Evolutionary conservation across 2,113 vertebrate genomes (phyloP).

Genomic region (Pachycephala philippinensis): DNA sequence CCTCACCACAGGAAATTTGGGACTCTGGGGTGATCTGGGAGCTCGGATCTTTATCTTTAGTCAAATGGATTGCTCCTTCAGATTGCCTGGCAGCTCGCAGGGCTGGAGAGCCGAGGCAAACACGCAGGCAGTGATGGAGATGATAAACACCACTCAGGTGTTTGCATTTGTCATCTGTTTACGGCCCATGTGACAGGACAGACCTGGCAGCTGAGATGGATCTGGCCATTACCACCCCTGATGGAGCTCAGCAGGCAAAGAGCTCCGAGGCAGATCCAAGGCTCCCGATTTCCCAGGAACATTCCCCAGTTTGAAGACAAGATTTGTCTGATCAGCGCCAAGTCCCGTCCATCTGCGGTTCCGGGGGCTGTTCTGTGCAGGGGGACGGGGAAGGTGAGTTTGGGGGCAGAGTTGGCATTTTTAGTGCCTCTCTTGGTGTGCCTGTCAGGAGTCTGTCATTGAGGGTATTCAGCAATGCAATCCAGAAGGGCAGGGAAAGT

Average conservation of each 20-base stretch:
- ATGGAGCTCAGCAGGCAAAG: not conserved
- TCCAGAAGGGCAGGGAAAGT: fast-evolving
- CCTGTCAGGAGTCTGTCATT: not conserved
- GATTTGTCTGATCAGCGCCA: not conserved
- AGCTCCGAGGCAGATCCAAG: not conserved
- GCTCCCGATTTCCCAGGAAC: not conserved
- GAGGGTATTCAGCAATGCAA: not conserved
- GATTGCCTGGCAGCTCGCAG: not conserved
- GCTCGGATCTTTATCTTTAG: not conserved
- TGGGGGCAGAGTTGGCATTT: fast-evolving
- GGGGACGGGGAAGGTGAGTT: not conserved
- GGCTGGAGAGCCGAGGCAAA: not conserved
- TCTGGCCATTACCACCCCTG: not conserved
- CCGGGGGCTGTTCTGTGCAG: not conserved
- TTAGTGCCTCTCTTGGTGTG: not conserved
- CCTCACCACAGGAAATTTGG: not conserved
- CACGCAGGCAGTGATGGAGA: constrained; percentile 13
- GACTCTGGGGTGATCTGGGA: not conserved
- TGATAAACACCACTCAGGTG: constrained; percentile 14
- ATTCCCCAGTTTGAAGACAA: not conserved
- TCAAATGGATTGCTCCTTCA: not conserved
- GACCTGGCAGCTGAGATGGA: constrained; percentile 8
- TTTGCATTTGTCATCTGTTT: constrained; percentile 41
- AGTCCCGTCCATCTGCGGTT: fast-evolving
- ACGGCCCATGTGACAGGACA: not conserved